These are phyloP conservation scores for Aelia acuminata DNA, from an alignment of 2,888 invertebrate genomes.

Conservation along the genomic window DNA sequence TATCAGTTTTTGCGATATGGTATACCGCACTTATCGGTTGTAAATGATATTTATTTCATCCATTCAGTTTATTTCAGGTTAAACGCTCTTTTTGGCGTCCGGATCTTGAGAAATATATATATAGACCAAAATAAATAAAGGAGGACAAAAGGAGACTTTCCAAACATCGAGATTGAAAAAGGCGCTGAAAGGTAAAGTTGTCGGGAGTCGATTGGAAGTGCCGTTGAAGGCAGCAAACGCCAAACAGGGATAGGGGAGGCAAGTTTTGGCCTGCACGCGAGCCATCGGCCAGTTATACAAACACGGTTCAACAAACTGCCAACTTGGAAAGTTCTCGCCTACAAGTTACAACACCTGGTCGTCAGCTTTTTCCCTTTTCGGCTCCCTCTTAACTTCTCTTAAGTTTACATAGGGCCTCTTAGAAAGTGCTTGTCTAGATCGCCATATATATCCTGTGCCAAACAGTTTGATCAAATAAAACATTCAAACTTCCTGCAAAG, in stretches of 20 bases:
- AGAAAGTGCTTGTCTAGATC: slow-evolving; percentile 1
- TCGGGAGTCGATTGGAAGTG: not conserved
- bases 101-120: not conserved
- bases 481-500: not conserved
- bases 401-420: slow-evolving; percentile 34
- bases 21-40: no score
- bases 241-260: not conserved
- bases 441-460: not conserved
- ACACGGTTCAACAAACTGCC: slow-evolving; percentile 17
- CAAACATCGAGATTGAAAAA: slow-evolving; percentile 34
- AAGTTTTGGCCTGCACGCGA: slow-evolving; percentile 3
- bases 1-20: no score
- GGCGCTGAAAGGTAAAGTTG: slow-evolving; percentile 21
- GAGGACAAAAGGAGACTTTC: slow-evolving; percentile 1
- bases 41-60: no score
- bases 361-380: slow-evolving; percentile 37
- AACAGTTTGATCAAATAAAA: not conserved
- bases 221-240: not conserved
- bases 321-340: not conserved
- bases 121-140: slow-evolving; percentile 18
- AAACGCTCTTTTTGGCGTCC: no score
- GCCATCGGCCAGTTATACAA: not conserved
- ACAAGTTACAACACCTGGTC: slow-evolving; percentile 24
- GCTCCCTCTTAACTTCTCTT: not conserved
- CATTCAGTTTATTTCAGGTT: no score